A percentile compares a stretch with the other conserved stretches of the same genome.
These are phyloP conservation scores for Charadrius vociferus DNA, from an alignment of 2,113 vertebrate species.

Conservation along the genomic window DNA sequence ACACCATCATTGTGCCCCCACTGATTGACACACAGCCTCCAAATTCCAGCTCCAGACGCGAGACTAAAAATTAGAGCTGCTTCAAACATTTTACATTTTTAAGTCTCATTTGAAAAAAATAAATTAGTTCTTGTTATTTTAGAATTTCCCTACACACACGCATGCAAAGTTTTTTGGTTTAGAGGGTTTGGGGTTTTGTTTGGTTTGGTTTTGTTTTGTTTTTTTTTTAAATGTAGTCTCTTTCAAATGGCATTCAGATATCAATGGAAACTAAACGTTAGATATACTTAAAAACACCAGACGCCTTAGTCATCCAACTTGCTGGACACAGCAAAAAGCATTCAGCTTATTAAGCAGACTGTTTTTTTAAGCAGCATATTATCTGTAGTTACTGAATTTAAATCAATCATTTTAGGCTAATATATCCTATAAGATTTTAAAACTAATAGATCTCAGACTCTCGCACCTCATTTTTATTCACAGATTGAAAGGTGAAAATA, in stretches of 20 bases:
- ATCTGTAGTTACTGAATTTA: conserved; percentile 40
- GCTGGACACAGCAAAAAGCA: not conserved
- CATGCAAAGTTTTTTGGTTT: not conserved
- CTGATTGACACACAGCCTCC: not conserved
- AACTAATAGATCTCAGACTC: conserved; percentile 50
- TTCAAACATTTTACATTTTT: not conserved
- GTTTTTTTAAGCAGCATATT: not conserved
- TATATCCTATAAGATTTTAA: conserved; percentile 41
- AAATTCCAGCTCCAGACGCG: not conserved
- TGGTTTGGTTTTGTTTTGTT: not conserved
- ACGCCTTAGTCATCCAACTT: not conserved
- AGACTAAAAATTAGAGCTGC: not conserved
- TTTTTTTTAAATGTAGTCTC: not conserved
- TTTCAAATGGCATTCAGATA: not conserved
- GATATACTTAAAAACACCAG: not conserved
- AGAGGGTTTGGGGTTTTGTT: not conserved
- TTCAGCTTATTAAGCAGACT: not conserved
- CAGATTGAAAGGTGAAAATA: conserved; percentile 51
- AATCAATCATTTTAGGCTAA: conserved; percentile 53
- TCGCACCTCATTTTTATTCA: conserved; percentile 41
- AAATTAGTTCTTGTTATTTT: not conserved
- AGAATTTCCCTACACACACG: not conserved
- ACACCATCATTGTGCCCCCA: not conserved
- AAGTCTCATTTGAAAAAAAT: not conserved
- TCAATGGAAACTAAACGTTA: not conserved